These are phyloP conservation scores for Plebejus melissa DNA, from an alignment of 2,888 invertebrate genomes.

Conservation along the genomic window DNA sequence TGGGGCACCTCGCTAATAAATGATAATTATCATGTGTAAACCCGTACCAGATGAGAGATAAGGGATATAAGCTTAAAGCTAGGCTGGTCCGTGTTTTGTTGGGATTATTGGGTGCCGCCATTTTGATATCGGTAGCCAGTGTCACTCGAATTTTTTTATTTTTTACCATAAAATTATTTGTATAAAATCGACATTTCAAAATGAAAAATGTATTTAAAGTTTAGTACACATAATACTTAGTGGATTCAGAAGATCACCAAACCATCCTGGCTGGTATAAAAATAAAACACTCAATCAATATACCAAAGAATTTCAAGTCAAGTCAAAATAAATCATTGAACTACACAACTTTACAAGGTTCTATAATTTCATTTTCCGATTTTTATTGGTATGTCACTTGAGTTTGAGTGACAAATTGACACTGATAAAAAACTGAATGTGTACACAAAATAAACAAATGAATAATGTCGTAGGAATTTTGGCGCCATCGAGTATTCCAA, in stretches of 20 bases:
- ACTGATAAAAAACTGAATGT: slow-evolving; percentile 12
- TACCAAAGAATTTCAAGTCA: background rate
- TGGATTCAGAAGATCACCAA: no score
- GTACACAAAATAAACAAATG: slow-evolving; percentile 34
- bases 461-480: slow-evolving; percentile 62
- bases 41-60: background rate
- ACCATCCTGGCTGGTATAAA: no score
- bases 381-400: background rate
- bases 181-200: no score
- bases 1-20: slow-evolving; percentile 66
- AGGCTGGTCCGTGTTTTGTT: background rate
- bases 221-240: no score
- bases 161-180: no score
- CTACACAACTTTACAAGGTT: background rate
- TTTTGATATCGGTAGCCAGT: background rate
- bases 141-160: background rate
- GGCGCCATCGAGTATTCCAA: slow-evolving; percentile 57
- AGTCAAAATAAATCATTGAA: background rate
- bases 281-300: background rate
- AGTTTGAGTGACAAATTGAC: background rate
- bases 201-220: no score
- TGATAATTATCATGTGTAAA: slow-evolving; percentile 48
- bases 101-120: background rate
- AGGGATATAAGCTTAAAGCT: background rate
- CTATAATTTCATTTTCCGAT: background rate